phyloP scores from a whole-genome alignment of 2,113 vertebrate species.

The Pomatostomus ruficeps region DNA sequence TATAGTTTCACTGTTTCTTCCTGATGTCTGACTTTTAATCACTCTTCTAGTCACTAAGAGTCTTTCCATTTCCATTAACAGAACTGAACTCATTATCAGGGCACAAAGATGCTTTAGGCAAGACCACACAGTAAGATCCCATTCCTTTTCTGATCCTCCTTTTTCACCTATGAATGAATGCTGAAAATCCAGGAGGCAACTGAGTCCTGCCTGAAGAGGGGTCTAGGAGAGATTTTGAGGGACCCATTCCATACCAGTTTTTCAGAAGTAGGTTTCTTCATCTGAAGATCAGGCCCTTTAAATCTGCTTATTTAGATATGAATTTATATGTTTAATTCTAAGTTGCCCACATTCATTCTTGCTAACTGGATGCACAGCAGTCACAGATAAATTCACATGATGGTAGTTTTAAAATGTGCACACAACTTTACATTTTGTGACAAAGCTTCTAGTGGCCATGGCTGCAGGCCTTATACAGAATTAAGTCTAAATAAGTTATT shows the following conservation, averaged over 20 bases:
- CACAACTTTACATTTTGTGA: neutral
- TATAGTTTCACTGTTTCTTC: neutral
- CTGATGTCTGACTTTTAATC: neutral
- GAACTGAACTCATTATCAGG: neutral
- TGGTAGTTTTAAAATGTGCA: neutral
- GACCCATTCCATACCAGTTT: neutral
- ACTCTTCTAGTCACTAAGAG: neutral
- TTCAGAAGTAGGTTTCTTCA: neutral
- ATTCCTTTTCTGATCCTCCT: neutral
- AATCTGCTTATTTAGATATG: neutral
- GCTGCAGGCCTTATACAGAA: neutral
- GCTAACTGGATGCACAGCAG: neutral
- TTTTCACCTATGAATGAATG: neutral
- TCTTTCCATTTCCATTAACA: neutral
- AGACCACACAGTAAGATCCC: neutral
- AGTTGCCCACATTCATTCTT: neutral
- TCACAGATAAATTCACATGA: neutral
- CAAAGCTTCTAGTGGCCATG: neutral
- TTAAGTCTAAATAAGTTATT: neutral
- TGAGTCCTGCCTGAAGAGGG: neutral
- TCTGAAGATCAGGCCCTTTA: neutral
- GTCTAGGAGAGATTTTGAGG: neutral
- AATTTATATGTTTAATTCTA: neutral
- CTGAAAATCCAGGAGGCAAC: neutral
- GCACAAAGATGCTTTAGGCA: neutral